Percentiles rank a stretch among this genome's conserved stretches.
phyloP scores from a whole-genome alignment of 2,888 invertebrate genomes.

The Scaptomyza caliginosa region DNA sequence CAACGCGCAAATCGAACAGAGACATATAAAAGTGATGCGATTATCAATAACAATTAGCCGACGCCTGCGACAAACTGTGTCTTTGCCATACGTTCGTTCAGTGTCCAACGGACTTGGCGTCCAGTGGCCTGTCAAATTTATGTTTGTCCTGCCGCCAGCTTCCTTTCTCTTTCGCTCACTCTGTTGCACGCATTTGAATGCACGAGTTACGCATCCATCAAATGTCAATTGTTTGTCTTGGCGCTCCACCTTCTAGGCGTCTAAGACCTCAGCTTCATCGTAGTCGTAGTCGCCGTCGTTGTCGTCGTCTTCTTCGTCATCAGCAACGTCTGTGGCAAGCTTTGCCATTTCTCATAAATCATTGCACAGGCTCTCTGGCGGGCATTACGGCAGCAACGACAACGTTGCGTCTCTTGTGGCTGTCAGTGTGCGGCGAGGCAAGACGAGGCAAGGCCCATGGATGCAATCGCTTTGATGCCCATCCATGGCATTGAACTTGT shows the following conservation, averaged over 20 bases:
- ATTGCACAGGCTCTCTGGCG: constrained; percentile 61
- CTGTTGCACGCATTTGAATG: constrained; percentile 64
- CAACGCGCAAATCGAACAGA: constrained; percentile 26
- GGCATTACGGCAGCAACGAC: constrained; percentile 51
- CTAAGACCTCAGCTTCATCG: constrained; percentile 2
- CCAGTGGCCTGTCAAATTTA: constrained; percentile 65
- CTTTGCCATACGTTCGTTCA: constrained; percentile 7
- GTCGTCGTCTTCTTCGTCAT: constrained; percentile 8
- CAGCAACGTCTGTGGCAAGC: constrained; percentile 39
- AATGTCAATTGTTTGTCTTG: constrained; percentile 79
- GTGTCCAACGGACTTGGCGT: constrained; percentile 21
- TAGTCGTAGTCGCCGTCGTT: neutral
- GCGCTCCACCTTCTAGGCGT: constrained; percentile 63
- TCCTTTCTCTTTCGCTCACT: neutral
- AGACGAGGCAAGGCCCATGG: constrained; percentile 9
- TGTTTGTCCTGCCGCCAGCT: constrained; percentile 16
- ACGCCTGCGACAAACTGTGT: constrained; percentile 53
- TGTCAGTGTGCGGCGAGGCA: constrained; percentile 22
- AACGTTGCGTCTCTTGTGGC: constrained; percentile 37
- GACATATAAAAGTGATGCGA: constrained; percentile 60
- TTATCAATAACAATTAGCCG: constrained; percentile 81
- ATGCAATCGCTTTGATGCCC: constrained; percentile 67
- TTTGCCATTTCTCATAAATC: constrained; percentile 73
- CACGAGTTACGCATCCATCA: constrained; percentile 80
- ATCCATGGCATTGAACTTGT: constrained; percentile 79